Percentiles rank a stretch among this genome's conserved stretches.
Conservation (phyloP, 2,113 vertebrate species). For the Tiliqua scincoides region DNA sequence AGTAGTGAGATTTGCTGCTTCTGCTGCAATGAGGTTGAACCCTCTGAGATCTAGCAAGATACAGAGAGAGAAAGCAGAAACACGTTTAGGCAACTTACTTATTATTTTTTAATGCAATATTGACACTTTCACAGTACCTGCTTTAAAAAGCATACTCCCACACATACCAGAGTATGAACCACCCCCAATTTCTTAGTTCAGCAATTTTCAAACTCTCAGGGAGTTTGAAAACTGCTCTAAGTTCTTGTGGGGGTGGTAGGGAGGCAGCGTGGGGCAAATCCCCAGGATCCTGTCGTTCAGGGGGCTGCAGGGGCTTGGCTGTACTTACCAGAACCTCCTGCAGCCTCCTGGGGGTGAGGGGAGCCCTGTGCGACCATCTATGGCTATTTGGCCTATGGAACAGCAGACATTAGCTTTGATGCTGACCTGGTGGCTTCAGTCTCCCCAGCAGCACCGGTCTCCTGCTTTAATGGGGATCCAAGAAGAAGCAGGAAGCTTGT, state of each 20-base stretch:
- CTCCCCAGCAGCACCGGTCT: background rate
- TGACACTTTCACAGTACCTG: too few relatives aligned
- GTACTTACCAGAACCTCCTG: too few relatives aligned
- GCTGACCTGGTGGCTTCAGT: background rate
- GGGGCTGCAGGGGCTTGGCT: too few relatives aligned
- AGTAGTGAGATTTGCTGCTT: conserved; percentile 79
- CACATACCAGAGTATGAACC: background rate
- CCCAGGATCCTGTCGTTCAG: too few relatives aligned
- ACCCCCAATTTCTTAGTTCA: background rate
- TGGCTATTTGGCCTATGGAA: background rate
- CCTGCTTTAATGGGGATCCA: background rate
- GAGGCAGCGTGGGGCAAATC: too few relatives aligned
- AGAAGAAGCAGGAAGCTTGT: background rate
- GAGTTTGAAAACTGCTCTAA: too few relatives aligned
- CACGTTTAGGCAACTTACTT: background rate
- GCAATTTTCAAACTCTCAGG: too few relatives aligned
- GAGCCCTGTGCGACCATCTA: too few relatives aligned
- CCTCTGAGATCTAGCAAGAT: conserved; percentile 64
- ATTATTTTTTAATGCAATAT: background rate
- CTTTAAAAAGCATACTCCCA: background rate
- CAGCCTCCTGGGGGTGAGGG: too few relatives aligned
- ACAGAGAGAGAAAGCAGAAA: conserved; percentile 1
- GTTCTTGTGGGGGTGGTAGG: too few relatives aligned
- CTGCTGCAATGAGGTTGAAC: conserved; percentile 63
- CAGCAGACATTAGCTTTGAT: background rate